These are phyloP conservation scores for Vanacampus margaritifer DNA, from an alignment of 2,113 vertebrate species.

Conservation along the genomic window DNA sequence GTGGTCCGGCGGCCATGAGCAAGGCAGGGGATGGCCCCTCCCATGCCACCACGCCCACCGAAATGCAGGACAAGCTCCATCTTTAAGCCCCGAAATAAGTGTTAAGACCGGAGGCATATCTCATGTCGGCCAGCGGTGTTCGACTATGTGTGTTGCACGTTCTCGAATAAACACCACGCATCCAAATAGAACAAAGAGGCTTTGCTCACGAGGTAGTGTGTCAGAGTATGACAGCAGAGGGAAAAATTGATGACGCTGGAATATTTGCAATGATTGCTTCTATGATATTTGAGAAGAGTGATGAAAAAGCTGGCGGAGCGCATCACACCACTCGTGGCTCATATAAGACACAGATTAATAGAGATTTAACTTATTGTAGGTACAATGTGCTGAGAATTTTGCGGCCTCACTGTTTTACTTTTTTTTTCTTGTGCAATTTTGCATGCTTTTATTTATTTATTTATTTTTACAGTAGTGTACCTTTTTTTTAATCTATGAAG, in stretches of 20 bases:
- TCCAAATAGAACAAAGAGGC: constrained; percentile 18
- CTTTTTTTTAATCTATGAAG: no score
- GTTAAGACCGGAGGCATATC: constrained; percentile 52
- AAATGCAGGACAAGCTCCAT: constrained; percentile 4
- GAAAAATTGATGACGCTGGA: background rate
- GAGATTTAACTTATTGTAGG: no score
- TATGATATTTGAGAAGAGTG: constrained; percentile 34
- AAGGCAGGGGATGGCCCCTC: constrained; percentile 47
- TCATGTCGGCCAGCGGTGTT: constrained; percentile 19
- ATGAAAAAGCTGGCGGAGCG: constrained; percentile 24
- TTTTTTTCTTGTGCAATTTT: no score
- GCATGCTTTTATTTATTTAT: no score
- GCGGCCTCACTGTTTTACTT: no score
- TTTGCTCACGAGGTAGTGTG: constrained; percentile 11
- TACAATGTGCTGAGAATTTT: no score
- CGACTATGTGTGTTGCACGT: constrained; percentile 29
- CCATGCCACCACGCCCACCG: constrained; percentile 36
- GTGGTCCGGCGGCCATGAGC: constrained; percentile 32
- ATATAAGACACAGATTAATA: background rate
- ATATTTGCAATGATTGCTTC: constrained; percentile 23
- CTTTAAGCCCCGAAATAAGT: constrained; percentile 48
- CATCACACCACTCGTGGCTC: background rate
- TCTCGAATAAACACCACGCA: constrained; percentile 56
- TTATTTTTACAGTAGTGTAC: no score
- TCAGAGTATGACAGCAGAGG: constrained; percentile 14